Percentiles rank a stretch among this genome's conserved stretches.
Evolutionary conservation across 2,797 vertebrate species (phyloP).

Genomic region (Manis javanica): DNA sequence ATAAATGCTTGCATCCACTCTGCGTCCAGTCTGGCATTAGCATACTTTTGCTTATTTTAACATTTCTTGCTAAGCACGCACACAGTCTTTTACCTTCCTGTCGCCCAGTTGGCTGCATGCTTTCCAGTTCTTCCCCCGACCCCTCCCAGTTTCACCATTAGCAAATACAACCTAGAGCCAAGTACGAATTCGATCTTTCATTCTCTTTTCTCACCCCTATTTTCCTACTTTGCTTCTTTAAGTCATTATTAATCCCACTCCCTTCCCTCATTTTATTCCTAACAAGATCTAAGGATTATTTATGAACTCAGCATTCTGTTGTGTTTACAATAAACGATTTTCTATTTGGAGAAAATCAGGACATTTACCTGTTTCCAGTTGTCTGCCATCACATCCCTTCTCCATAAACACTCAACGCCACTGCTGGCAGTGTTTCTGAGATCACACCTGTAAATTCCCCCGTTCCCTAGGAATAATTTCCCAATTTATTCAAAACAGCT

Average conservation of each 20-base stretch:
- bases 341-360: not conserved
- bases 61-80: not conserved
- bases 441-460: constrained; percentile 51
- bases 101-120: not conserved
- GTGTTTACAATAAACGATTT: not conserved
- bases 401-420: not conserved
- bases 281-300: not conserved
- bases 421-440: constrained; percentile 22
- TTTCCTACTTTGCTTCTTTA: not conserved
- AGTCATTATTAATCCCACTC: not conserved
- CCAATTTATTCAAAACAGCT: constrained; percentile 65
- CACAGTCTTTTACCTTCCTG: not conserved
- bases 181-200: not conserved
- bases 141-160: not conserved
- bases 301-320: not conserved
- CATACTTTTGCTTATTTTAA: not conserved
- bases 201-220: not conserved
- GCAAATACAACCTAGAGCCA: not conserved
- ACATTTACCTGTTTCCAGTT: not conserved
- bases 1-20: not conserved
- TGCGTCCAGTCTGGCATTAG: not conserved
- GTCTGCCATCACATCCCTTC: not conserved
- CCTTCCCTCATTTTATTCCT: not conserved
- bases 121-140: not conserved
- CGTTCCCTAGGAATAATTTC: constrained; percentile 19